These are phyloP conservation scores for Cliona cf. orientalis DNA, from an alignment of 37 sponge, comb jelly and placozoan species.

Conservation along the genomic window DNA sequence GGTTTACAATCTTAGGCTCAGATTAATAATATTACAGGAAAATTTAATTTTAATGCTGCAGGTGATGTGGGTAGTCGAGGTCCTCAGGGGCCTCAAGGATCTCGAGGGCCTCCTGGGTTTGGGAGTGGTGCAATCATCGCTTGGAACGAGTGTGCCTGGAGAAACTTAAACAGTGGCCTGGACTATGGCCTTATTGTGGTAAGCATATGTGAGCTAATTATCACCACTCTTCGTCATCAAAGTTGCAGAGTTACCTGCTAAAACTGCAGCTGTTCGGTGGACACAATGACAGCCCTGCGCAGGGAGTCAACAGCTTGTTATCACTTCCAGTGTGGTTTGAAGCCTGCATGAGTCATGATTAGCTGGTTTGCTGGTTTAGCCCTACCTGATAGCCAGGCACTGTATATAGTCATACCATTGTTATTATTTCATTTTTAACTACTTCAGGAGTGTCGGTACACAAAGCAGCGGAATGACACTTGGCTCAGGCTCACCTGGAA, in stretches of 20 bases:
- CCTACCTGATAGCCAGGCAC: not conserved
- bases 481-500: conserved; percentile 61
- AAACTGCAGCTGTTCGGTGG: not conserved
- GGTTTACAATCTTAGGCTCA: too few relatives aligned
- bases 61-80: not conserved
- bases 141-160: conserved; percentile 72
- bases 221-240: too few relatives aligned
- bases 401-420: not conserved
- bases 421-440: not conserved
- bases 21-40: too few relatives aligned
- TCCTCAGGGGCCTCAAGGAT: conserved; percentile 6
- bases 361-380: too few relatives aligned
- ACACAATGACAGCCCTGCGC: not conserved
- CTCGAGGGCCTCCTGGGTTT: conserved; percentile 1
- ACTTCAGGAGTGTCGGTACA: conserved; percentile 36
- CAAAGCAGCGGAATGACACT: conserved; percentile 46
- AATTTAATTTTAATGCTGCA: too few relatives aligned
- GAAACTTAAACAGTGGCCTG: conserved; percentile 25
- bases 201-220: conserved; percentile 4
- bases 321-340: not conserved
- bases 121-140: not conserved
- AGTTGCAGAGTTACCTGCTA: not conserved
- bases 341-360: not conserved
- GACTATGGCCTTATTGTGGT: conserved; percentile 72
- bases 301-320: not conserved